Conservation (phyloP, 2,113 vertebrate genomes). For the Eulacestoma nigropectus region DNA sequence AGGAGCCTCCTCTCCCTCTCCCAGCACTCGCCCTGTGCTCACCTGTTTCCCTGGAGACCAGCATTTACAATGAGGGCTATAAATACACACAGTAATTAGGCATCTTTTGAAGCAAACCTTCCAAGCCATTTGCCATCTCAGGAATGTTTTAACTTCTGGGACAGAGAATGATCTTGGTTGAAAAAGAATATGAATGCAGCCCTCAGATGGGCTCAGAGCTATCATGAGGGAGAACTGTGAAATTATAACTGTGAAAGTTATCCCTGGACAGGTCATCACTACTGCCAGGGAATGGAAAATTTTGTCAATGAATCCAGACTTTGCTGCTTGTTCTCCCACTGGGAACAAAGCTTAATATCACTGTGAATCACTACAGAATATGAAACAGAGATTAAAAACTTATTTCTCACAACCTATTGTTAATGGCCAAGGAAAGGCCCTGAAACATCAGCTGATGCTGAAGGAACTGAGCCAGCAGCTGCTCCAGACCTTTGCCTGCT, state of each 20-base stretch:
- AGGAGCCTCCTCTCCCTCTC: neutral
- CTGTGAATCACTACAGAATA: neutral
- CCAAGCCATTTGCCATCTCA: neutral
- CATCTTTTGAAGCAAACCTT: neutral
- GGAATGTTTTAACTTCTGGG: neutral
- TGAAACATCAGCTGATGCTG: neutral
- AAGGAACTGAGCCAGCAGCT: neutral
- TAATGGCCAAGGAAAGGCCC: neutral
- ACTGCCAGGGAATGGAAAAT: neutral
- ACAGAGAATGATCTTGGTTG: neutral
- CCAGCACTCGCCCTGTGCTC: neutral
- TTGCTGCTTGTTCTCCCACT: neutral
- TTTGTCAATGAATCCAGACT: neutral
- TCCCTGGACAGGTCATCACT: neutral
- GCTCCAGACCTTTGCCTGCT: neutral
- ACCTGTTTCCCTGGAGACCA: neutral
- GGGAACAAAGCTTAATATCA: neutral
- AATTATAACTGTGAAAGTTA: neutral
- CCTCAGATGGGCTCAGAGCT: neutral
- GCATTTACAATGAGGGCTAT: neutral
- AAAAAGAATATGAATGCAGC: neutral
- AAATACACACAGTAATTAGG: neutral
- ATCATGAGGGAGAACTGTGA: neutral
- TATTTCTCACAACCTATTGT: neutral
- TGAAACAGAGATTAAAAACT: neutral